phyloP scores from a whole-genome alignment of 1,140 invertebrate species.

The Archegozetes longisetosus region DNA sequence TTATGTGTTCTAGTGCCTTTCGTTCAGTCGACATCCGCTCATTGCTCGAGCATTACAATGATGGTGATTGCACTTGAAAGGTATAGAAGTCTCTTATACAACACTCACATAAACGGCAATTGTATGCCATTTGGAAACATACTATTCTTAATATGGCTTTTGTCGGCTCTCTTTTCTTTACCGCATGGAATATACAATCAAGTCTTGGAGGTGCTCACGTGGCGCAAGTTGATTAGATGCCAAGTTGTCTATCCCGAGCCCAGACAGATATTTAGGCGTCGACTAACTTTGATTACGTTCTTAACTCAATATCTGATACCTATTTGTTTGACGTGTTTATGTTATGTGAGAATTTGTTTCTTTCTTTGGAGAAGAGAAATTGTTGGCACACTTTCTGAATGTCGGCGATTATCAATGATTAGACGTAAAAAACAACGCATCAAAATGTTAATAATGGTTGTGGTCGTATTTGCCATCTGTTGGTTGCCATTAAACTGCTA shows the following conservation, averaged over 20 bases:
- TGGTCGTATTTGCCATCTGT: slow-evolving; percentile 35
- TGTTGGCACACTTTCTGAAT: slow-evolving; percentile 23
- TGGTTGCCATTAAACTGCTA: slow-evolving; percentile 36
- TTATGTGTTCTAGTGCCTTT: slow-evolving; percentile 35
- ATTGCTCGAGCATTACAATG: slow-evolving; percentile 38
- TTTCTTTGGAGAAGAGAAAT: slow-evolving; percentile 27
- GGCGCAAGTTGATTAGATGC: not conserved
- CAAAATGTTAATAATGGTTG: slow-evolving; percentile 36
- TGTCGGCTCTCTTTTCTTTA: slow-evolving; percentile 65
- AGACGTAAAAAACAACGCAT: slow-evolving; percentile 30
- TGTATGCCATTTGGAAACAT: not conserved
- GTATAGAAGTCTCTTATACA: slow-evolving; percentile 22
- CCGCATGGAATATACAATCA: slow-evolving; percentile 73
- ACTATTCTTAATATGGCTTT: slow-evolving; percentile 63
- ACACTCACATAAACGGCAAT: not conserved
- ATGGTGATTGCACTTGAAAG: slow-evolving; percentile 37
- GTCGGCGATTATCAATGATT: slow-evolving; percentile 23
- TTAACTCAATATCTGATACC: slow-evolving; percentile 37
- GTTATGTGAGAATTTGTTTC: slow-evolving; percentile 29
- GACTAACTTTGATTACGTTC: slow-evolving; percentile 32
- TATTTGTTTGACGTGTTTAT: slow-evolving; percentile 30
- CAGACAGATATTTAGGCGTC: not conserved
- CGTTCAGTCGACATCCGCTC: slow-evolving; percentile 27
- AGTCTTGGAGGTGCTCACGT: slow-evolving; percentile 14
- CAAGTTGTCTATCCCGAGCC: slow-evolving; percentile 4